Conservation (phyloP, 1,140 invertebrate genomes). For the Theocolax elegans region DNA sequence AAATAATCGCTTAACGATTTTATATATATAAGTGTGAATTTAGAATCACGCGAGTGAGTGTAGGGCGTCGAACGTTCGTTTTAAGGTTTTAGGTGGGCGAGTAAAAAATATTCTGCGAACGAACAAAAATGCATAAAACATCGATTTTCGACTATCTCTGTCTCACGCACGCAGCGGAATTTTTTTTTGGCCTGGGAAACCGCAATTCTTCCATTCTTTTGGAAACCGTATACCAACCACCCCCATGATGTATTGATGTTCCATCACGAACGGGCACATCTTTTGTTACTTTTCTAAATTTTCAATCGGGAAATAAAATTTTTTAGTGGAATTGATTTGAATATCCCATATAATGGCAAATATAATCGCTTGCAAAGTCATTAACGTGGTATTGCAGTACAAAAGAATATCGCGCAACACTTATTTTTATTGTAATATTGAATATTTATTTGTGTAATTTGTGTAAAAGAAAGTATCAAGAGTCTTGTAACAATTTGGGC, state of each 20-base stretch:
- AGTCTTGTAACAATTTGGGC: no score
- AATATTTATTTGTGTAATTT: no score
- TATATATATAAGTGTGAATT: no score
- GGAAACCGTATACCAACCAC: conserved; percentile 1
- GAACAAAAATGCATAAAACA: conserved; percentile 4
- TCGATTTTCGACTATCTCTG: background rate
- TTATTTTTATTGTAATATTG: no score
- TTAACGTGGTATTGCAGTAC: no score
- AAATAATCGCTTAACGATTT: no score
- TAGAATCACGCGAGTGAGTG: background rate
- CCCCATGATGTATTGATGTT: background rate
- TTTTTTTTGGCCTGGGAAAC: conserved; percentile 15
- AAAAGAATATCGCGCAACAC: no score
- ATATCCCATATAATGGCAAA: no score
- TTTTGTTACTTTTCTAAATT: background rate
- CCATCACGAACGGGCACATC: conserved; percentile 5
- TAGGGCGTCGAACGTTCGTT: background rate
- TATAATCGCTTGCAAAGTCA: no score
- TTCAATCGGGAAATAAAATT: background rate
- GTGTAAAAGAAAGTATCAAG: no score
- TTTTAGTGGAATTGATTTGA: no score
- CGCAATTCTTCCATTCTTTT: conserved; percentile 5
- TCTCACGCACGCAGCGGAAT: background rate
- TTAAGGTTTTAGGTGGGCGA: background rate
- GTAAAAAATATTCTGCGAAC: background rate